Evolutionary conservation across 1,140 invertebrate genomes (phyloP).

Genomic region (Chelonus insularis): DNA sequence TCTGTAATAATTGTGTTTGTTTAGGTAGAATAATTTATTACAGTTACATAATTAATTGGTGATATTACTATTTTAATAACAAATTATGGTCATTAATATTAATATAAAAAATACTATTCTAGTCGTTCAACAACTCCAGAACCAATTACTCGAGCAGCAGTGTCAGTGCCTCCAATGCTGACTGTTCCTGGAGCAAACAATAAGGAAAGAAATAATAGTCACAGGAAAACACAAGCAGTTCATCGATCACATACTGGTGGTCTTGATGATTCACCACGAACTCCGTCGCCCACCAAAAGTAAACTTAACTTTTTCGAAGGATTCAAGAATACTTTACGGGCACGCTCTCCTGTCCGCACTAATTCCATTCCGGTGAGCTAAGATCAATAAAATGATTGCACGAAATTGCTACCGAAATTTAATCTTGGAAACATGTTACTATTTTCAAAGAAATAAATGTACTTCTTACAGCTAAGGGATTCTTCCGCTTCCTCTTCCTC

Average conservation of each 20-base stretch:
- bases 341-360: slow-evolving; percentile 54
- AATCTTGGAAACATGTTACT: background rate
- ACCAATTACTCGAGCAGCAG: slow-evolving; percentile 44
- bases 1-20: slow-evolving; percentile 3
- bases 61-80: too few species aligned
- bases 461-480: slow-evolving; percentile 50
- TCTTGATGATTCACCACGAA: slow-evolving; percentile 49
- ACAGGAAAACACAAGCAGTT: slow-evolving; percentile 53
- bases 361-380: slow-evolving; percentile 55
- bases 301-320: slow-evolving; percentile 67
- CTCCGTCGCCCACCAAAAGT: slow-evolving; percentile 64
- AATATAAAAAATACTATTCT: slow-evolving; percentile 19
- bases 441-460: slow-evolving; percentile 11
- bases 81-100: background rate
- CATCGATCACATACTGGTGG: slow-evolving; percentile 52
- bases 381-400: too few species aligned
- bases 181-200: slow-evolving; percentile 35
- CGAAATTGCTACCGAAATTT: background rate
- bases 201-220: slow-evolving; percentile 44
- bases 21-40: background rate
- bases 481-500: slow-evolving; percentile 53
- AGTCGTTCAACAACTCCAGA: slow-evolving; percentile 51
- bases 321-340: slow-evolving; percentile 64
- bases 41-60: slow-evolving; percentile 37
- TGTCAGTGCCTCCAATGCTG: slow-evolving; percentile 43